phyloP scores from a whole-genome alignment of 1,140 invertebrate species.

The Drosophila seguyi region DNA sequence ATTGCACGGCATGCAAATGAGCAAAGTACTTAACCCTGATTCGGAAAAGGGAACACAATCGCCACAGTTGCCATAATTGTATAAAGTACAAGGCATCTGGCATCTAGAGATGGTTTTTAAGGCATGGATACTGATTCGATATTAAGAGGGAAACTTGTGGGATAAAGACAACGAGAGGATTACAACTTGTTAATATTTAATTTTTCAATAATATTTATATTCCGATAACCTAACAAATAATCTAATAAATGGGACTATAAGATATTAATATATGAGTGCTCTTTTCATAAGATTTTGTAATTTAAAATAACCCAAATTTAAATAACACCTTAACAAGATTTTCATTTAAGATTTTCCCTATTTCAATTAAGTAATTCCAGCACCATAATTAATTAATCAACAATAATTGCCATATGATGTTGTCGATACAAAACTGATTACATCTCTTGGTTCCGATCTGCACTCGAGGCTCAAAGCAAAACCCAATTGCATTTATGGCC shows the following conservation, averaged over 20 bases:
- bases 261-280: background rate
- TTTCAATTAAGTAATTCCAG: background rate
- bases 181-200: too few species aligned
- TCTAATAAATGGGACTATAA: background rate
- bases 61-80: constrained; percentile 28
- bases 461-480: constrained; percentile 7
- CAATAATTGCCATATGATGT: background rate
- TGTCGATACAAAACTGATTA: background rate
- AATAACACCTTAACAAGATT: background rate
- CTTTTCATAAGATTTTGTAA: background rate
- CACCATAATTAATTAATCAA: background rate
- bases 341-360: too few species aligned
- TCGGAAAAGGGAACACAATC: constrained; percentile 21
- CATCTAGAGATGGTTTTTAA: background rate
- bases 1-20: constrained; percentile 49
- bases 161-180: too few species aligned
- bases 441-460: background rate
- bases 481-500: constrained; percentile 49
- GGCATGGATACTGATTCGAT: background rate
- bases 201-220: background rate
- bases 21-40: constrained; percentile 41
- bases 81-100: background rate
- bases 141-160: too few species aligned
- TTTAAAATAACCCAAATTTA: background rate
- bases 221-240: accelerated